phyloP scores from a whole-genome alignment of 2,113 vertebrate species.

The Hippoglossus stenolepis region DNA sequence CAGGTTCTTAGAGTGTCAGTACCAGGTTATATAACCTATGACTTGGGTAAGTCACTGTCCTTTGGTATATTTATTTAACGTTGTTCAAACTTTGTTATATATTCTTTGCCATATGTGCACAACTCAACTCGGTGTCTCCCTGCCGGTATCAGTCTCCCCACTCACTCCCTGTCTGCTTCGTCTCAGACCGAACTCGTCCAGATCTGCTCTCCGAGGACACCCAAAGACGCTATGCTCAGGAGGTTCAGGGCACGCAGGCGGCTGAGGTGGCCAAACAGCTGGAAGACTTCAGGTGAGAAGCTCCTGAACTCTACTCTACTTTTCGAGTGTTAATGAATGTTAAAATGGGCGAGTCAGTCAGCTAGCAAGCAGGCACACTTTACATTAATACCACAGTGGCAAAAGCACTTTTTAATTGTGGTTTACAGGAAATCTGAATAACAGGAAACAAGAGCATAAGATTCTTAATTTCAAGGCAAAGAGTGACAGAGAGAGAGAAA shows the following conservation, averaged over 20 bases:
- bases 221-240: constrained; percentile 78
- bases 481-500: too few relatives aligned
- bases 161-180: neutral
- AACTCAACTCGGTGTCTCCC: neutral
- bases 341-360: too few relatives aligned
- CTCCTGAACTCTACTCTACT: neutral
- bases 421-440: neutral
- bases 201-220: constrained; percentile 86
- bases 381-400: too few relatives aligned
- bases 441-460: too few relatives aligned
- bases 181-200: constrained; percentile 85
- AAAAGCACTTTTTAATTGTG: too few relatives aligned
- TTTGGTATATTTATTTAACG: neutral
- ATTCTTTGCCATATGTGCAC: neutral
- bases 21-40: constrained; percentile 19
- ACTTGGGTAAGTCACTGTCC: constrained; percentile 69
- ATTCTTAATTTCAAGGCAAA: too few relatives aligned
- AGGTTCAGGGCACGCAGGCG: constrained; percentile 79
- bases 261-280: constrained; percentile 83
- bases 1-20: constrained; percentile 70
- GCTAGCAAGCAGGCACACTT: too few relatives aligned
- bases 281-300: constrained; percentile 87
- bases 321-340: too few relatives aligned
- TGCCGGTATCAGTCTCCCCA: neutral
- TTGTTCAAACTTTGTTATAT: neutral